phyloP scores from a whole-genome alignment of 2,113 vertebrate genomes.

The Cavia aperea region DNA sequence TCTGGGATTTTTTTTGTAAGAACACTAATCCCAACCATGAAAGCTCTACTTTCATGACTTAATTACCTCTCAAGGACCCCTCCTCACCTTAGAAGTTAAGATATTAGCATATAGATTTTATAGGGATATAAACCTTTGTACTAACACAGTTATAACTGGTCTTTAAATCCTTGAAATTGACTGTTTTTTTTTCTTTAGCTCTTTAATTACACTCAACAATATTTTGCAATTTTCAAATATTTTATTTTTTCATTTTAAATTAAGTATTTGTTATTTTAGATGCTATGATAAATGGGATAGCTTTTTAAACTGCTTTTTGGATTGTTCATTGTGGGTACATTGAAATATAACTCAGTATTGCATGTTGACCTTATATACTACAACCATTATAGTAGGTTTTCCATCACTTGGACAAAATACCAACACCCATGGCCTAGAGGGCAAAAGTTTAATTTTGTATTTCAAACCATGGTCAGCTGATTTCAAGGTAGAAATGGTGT shows the following conservation, averaged over 20 bases:
- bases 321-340: neutral
- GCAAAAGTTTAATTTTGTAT: neutral
- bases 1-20: neutral
- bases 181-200: neutral
- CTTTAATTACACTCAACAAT: neutral
- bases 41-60: too few species aligned
- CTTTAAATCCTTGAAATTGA: neutral
- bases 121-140: neutral
- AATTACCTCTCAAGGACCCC: neutral
- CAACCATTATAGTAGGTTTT: neutral
- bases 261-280: neutral
- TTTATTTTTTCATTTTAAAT: slow-evolving; percentile 18
- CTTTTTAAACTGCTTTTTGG: neutral
- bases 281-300: neutral
- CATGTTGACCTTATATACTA: neutral
- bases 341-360: neutral
- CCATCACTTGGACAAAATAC: neutral
- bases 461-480: neutral
- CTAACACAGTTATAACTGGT: neutral
- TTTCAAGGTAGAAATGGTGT: neutral
- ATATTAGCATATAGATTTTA: neutral
- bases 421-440: neutral
- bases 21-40: neutral
- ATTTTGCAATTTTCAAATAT: neutral
- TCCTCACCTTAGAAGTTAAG: neutral